These are phyloP conservation scores for Hanleya hanleyi DNA, from an alignment of 2,888 invertebrate genomes.

Conservation along the genomic window DNA sequence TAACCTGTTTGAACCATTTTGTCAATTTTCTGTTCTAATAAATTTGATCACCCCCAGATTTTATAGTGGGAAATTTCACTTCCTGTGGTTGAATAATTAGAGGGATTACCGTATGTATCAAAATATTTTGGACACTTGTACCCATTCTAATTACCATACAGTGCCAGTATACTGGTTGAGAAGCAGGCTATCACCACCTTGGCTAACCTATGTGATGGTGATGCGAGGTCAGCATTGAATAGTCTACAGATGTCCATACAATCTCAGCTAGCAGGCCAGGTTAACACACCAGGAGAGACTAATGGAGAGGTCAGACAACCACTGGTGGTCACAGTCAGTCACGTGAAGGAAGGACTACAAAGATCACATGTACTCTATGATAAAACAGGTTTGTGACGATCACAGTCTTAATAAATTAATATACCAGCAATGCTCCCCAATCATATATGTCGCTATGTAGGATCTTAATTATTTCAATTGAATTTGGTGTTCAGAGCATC, in stretches of 20 bases:
- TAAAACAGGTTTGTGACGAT: conserved; percentile 75
- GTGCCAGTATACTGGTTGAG: conserved; percentile 72
- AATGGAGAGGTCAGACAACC: not conserved
- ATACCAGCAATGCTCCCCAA: too few species aligned
- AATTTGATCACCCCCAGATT: too few species aligned
- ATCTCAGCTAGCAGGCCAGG: not conserved
- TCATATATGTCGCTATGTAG: too few species aligned
- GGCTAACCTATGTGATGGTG: conserved; percentile 86
- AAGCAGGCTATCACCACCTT: conserved; percentile 81
- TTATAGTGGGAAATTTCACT: too few species aligned
- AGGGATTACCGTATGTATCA: too few species aligned
- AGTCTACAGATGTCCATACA: conserved; percentile 83
- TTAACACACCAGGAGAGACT: not conserved
- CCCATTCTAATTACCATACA: not conserved
- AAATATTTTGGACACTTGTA: not conserved
- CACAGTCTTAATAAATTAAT: too few species aligned
- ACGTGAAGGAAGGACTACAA: conserved; percentile 83
- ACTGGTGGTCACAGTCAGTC: conserved; percentile 77
- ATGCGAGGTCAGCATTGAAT: conserved; percentile 85
- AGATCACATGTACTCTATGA: conserved; percentile 87
- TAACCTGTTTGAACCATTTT: too few species aligned
- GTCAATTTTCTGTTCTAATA: too few species aligned
- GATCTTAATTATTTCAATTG: too few species aligned
- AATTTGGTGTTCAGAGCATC: too few species aligned
- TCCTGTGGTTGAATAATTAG: too few species aligned